phyloP scores from a whole-genome alignment of 2,113 vertebrate species.

The Nansenia antarctica region DNA sequence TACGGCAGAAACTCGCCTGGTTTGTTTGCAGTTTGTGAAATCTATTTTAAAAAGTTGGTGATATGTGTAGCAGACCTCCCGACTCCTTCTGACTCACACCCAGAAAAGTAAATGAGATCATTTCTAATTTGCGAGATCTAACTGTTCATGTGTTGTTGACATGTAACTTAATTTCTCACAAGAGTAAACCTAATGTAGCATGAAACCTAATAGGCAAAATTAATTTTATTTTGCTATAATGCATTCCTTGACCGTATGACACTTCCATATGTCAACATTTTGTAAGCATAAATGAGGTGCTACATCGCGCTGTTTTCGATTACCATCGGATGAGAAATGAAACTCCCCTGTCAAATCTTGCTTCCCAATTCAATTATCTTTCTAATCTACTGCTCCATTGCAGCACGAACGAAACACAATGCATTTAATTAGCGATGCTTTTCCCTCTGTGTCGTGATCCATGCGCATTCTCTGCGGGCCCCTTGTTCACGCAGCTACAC shows the following conservation, averaged over 20 bases:
- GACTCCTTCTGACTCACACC: too few species aligned
- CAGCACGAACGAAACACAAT: conserved; percentile 30
- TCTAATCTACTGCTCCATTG: conserved; percentile 61
- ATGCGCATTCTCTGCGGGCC: conserved; percentile 28
- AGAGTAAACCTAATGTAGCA: too few species aligned
- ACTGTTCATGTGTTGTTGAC: conserved; percentile 27
- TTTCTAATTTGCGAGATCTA: conserved; percentile 16
- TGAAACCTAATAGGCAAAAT: too few species aligned
- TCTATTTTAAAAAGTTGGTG: too few species aligned
- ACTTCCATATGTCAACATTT: not conserved
- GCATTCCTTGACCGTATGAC: not conserved
- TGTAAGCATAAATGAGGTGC: conserved; percentile 19
- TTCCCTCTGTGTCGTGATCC: conserved; percentile 38
- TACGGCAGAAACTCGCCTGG: not conserved
- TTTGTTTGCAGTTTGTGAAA: too few species aligned
- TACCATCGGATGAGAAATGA: conserved; percentile 25
- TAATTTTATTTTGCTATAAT: not conserved
- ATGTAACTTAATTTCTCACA: conserved; percentile 34
- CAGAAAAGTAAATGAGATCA: too few species aligned
- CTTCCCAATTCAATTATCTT: conserved; percentile 67
- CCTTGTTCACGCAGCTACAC: conserved; percentile 23
- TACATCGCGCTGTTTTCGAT: conserved; percentile 30
- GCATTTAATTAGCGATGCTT: conserved; percentile 55
- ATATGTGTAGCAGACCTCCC: too few species aligned
- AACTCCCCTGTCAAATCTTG: conserved; percentile 60